These are phyloP conservation scores for Eubasilissa regina DNA, from an alignment of 1,140 invertebrate species.

Conservation along the genomic window DNA sequence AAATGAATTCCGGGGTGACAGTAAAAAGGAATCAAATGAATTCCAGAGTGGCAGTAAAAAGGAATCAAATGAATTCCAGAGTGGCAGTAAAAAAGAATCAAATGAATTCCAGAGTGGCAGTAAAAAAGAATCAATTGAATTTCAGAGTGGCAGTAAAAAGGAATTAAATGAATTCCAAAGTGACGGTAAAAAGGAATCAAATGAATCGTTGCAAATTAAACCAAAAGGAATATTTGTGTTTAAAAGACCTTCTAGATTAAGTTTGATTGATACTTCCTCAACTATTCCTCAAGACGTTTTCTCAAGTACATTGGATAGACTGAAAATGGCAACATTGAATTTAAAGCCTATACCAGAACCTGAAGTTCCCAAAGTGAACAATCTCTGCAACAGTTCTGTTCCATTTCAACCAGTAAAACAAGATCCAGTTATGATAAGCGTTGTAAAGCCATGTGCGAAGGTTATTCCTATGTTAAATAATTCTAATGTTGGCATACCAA, in stretches of 20 bases:
- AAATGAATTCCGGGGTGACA: not conserved
- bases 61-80: not conserved
- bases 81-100: conserved; percentile 13
- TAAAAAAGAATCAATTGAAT: conserved; percentile 3
- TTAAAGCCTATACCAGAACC: conserved; percentile 64
- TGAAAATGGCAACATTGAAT: conserved; percentile 64
- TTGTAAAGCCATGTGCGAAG: conserved; percentile 49
- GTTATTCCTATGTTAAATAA: conserved; percentile 42
- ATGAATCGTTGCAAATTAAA: conserved; percentile 26
- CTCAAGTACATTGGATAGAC: conserved; percentile 66
- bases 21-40: not conserved
- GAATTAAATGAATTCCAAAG: conserved; percentile 7
- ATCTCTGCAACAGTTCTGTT: conserved; percentile 65
- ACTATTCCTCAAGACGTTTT: conserved; percentile 60
- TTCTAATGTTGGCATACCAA: not conserved
- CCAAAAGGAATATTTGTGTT: conserved; percentile 68
- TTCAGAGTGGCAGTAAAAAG: conserved; percentile 3
- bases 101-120: not conserved
- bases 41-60: conserved; percentile 7
- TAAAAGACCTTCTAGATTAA: conserved; percentile 65
- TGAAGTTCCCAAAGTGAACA: conserved; percentile 57
- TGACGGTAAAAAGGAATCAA: not conserved
- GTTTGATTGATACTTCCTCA: conserved; percentile 57
- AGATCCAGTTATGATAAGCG: conserved; percentile 45
- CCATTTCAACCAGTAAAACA: conserved; percentile 64